Base-by-base conservation (phyloP, 2,888 invertebrate species). In the Drosophila affinis region DNA sequence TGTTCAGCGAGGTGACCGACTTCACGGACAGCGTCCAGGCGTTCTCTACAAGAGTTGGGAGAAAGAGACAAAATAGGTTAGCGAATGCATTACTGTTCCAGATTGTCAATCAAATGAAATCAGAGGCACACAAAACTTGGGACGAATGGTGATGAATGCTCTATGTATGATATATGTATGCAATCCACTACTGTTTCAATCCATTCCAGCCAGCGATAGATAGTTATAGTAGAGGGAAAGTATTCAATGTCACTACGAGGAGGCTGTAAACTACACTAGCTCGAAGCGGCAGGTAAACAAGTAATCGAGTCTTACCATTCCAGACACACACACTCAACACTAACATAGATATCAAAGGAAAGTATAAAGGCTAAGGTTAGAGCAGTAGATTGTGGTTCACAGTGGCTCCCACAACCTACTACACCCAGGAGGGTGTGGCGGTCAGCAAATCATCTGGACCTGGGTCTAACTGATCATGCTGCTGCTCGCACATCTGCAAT, bases 1-100 rank as follows among this genome's bases (percentile, higher is more conserved):
- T 91, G 61, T 92, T 92, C n/a, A 92, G 79, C 17, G 91, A 89
- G 34, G 92, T 92, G 18, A 92, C 90, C 67, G 92, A 92, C 72
- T 91, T 92, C 3, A 91, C 88, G 32, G 91, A 89, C 62, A 91
- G 75, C 6, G 83, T 89, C 90, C 91, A 91, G 54, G 70, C 72
- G 58, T 78, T 79, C 44, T 91, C 91, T 92, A 89, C 84, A 91
- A 79, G 59, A 29, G 61, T 55, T 72, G 52, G 55, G 75, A 77
- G 39, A 83, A 52, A 86, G 83, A 81, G 68, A 81, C 27, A 39
- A 39, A 81, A 81, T 81, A 81, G 80, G 86, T 81, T 81, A 81
- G 72, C 44, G 72, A 27, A 39, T 64, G 39, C 29, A n/a, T 39
- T 21, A 39, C n/a, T 9, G 10, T 4, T 14, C 6, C 14, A 21